phyloP scores from a whole-genome alignment of 2,113 vertebrate genomes.

The Heliornis fulica region DNA sequence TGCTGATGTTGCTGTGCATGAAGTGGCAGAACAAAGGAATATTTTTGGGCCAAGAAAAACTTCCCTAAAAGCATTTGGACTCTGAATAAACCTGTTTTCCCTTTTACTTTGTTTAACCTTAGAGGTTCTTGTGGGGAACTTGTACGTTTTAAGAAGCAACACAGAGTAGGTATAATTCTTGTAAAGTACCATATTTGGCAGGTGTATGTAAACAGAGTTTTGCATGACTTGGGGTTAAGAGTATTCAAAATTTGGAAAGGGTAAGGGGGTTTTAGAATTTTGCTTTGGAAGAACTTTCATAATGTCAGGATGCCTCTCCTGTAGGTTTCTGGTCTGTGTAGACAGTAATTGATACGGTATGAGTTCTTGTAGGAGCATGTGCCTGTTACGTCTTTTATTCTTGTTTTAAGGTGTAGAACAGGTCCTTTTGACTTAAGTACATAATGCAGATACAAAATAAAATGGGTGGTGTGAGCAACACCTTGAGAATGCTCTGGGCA shows the following conservation, averaged over 20 bases:
- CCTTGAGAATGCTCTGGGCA: not conserved
- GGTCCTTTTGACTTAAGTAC: not conserved
- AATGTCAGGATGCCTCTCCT: not conserved
- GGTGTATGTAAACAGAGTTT: not conserved
- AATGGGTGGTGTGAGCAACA: not conserved
- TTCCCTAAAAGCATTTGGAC: not conserved
- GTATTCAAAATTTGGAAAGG: not conserved
- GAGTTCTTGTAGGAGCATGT: not conserved
- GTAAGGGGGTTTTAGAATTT: not conserved
- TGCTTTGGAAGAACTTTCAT: not conserved
- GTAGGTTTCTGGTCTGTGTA: accelerated
- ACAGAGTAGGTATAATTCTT: not conserved
- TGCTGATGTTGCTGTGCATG: not conserved
- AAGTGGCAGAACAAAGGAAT: not conserved
- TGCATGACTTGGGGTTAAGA: not conserved
- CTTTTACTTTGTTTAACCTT: not conserved
- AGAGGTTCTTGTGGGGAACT: not conserved
- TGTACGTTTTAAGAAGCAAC: not conserved
- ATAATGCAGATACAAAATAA: not conserved
- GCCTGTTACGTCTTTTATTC: not conserved
- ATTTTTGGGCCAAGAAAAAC: not conserved
- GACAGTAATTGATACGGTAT: not conserved
- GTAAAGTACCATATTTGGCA: not conserved
- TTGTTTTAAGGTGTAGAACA: not conserved
- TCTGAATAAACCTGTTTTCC: not conserved